A percentile compares a stretch with the other conserved stretches of the same genome.
phyloP scores from a whole-genome alignment of 37 sponge, comb jelly and placozoan species.

The Haliclona indistincta region DNA sequence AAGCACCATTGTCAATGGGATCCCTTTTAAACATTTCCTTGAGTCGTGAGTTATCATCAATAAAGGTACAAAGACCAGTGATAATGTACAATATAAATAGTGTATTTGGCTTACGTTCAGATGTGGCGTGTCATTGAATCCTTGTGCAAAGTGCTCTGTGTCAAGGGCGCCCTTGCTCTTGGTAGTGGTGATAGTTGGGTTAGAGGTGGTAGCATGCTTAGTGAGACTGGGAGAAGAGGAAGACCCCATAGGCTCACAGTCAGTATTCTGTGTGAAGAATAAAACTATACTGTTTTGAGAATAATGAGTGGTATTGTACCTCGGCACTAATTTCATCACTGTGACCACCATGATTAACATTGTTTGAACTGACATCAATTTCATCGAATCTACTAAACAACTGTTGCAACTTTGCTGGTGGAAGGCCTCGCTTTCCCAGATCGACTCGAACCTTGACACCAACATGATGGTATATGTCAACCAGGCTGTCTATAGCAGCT shows the following conservation, averaged over 20 bases:
- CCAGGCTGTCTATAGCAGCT: constrained; percentile 67
- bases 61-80: too few species aligned
- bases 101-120: constrained; percentile 46
- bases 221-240: background rate
- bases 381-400: constrained; percentile 67
- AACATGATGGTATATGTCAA: constrained; percentile 75
- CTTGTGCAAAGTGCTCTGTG: constrained; percentile 56
- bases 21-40: too few species aligned
- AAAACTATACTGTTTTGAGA: background rate
- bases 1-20: too few species aligned
- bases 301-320: background rate
- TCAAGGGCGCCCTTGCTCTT: constrained; percentile 45
- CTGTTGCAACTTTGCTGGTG: constrained; percentile 40
- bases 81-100: background rate
- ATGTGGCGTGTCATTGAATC: constrained; percentile 39
- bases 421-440: constrained; percentile 28
- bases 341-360: constrained; percentile 12
- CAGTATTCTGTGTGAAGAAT: background rate
- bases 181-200: background rate
- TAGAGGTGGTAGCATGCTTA: background rate
- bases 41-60: too few species aligned
- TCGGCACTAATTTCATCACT: background rate
- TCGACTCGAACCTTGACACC: constrained; percentile 77
- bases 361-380: too few species aligned
- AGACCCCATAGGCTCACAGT: background rate